phyloP scores from a whole-genome alignment of 2,888 invertebrate genomes.

The Drosophila prolongata region DNA sequence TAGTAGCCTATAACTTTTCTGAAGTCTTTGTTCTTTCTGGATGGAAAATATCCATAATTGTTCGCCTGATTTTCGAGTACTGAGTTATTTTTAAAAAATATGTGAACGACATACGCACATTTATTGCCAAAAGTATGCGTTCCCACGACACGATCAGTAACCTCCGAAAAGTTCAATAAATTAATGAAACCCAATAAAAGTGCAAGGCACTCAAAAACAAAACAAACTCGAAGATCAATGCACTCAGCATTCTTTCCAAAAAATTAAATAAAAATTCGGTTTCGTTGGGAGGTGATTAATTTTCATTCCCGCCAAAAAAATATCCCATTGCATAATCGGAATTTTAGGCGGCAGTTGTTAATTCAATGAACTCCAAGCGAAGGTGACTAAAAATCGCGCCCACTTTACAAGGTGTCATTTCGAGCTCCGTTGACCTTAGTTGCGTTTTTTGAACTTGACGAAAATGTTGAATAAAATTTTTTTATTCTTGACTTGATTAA shows the following conservation, averaged over 20 bases:
- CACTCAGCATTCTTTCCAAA: constrained; percentile 13
- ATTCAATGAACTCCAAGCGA: constrained; percentile 36
- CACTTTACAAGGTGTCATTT: constrained; percentile 61
- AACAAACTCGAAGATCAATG: constrained; percentile 33
- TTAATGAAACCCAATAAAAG: constrained; percentile 17
- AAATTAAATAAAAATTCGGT: constrained; percentile 14
- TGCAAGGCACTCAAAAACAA: constrained; percentile 15
- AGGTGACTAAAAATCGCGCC: constrained; percentile 54
- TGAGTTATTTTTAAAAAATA: neutral
- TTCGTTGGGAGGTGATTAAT: constrained; percentile 25
- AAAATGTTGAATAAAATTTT: constrained; percentile 43
- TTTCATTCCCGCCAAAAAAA: constrained; percentile 5
- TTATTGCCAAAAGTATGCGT: constrained; percentile 4
- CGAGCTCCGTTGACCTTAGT: constrained; percentile 61
- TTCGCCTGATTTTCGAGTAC: no score
- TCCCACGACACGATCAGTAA: constrained; percentile 36
- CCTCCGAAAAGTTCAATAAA: constrained; percentile 12
- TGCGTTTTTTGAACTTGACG: constrained; percentile 75
- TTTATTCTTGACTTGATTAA: constrained; percentile 59
- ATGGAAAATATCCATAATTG: no score
- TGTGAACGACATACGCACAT: neutral
- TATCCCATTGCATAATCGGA: constrained; percentile 39
- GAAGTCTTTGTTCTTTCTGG: no score
- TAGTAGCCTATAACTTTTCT: no score
- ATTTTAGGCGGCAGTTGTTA: constrained; percentile 18